Evolutionary conservation across 2,113 vertebrate genomes (phyloP).

Genomic region (Pyxicephalus adspersus): DNA sequence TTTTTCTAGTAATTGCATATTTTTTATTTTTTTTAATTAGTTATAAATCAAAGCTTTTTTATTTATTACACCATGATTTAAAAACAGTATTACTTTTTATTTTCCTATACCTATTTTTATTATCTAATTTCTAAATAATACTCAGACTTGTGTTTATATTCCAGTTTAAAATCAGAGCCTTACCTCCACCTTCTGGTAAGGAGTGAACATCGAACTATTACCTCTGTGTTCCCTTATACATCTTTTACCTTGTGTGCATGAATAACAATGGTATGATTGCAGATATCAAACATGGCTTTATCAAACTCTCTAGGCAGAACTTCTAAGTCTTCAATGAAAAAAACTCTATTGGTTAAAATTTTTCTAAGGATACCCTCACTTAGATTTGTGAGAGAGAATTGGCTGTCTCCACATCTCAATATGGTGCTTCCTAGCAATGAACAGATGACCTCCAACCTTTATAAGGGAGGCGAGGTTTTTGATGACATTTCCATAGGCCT

Average conservation of each 20-base stretch:
- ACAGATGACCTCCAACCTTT: slow-evolving; percentile 66
- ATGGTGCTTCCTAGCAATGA: slow-evolving; percentile 65
- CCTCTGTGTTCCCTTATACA: background rate
- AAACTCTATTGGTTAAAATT: slow-evolving; percentile 58
- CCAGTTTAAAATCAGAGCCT: background rate
- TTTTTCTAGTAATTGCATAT: too few relatives aligned
- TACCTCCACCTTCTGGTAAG: slow-evolving; percentile 3
- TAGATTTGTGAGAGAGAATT: slow-evolving; percentile 66
- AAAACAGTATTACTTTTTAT: too few relatives aligned
- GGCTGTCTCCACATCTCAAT: slow-evolving; percentile 61
- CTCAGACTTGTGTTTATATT: too few relatives aligned
- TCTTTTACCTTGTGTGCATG: slow-evolving; percentile 44
- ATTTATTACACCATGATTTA: too few relatives aligned
- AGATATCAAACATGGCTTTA: background rate
- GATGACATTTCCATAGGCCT: slow-evolving; percentile 58
- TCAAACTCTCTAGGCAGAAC: slow-evolving; percentile 18
- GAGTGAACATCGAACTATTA: background rate
- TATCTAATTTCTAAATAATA: too few relatives aligned
- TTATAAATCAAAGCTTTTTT: too few relatives aligned
- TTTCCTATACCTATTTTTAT: too few relatives aligned
- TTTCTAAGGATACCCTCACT: slow-evolving; percentile 50
- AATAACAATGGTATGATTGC: slow-evolving; percentile 50
- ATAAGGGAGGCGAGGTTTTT: slow-evolving; percentile 62
- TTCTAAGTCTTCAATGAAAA: slow-evolving; percentile 57
- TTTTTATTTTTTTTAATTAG: too few relatives aligned